A percentile compares a stretch with the other conserved stretches of the same genome.
These are phyloP conservation scores for Ceyx cyanopectus DNA, from an alignment of 2,113 vertebrate species.

Conservation along the genomic window DNA sequence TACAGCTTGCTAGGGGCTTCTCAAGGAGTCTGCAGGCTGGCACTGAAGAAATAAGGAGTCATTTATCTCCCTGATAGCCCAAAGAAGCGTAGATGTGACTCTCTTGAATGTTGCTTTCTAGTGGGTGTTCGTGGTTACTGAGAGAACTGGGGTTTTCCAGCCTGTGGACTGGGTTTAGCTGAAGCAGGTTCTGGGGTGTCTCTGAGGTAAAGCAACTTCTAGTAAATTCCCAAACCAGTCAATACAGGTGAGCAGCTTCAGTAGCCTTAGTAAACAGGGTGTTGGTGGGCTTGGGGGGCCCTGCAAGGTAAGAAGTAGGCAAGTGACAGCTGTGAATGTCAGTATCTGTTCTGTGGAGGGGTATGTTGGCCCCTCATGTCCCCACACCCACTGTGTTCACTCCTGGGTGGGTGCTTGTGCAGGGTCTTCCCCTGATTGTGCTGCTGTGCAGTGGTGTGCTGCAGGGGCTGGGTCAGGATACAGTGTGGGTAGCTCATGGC, in stretches of 20 bases:
- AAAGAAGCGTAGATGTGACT: not conserved
- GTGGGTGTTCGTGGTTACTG: not conserved
- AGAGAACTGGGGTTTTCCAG: not conserved
- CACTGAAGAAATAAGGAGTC: not conserved
- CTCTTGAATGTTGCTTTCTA: not conserved
- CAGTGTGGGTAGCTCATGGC: not conserved
- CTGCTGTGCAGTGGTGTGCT: not conserved
- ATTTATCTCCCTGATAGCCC: not conserved
- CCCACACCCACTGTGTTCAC: too few species aligned
- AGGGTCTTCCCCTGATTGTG: not conserved
- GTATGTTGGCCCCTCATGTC: fast-evolving
- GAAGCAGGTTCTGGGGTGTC: not conserved
- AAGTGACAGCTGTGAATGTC: not conserved
- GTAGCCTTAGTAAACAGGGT: not conserved
- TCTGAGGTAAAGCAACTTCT: not conserved
- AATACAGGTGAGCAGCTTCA: not conserved
- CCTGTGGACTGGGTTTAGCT: not conserved
- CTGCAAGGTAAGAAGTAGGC: not conserved
- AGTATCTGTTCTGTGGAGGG: not conserved
- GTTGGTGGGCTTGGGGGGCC: not conserved
- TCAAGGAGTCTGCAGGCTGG: not conserved
- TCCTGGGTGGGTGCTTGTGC: not conserved
- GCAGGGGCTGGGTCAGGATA: not conserved
- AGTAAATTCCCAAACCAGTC: not conserved
- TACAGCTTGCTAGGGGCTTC: not conserved